Percentiles rank a stretch among this genome's conserved stretches.
phyloP scores from a whole-genome alignment of 2,797 vertebrate species.

The Premnoplex brunnescens region DNA sequence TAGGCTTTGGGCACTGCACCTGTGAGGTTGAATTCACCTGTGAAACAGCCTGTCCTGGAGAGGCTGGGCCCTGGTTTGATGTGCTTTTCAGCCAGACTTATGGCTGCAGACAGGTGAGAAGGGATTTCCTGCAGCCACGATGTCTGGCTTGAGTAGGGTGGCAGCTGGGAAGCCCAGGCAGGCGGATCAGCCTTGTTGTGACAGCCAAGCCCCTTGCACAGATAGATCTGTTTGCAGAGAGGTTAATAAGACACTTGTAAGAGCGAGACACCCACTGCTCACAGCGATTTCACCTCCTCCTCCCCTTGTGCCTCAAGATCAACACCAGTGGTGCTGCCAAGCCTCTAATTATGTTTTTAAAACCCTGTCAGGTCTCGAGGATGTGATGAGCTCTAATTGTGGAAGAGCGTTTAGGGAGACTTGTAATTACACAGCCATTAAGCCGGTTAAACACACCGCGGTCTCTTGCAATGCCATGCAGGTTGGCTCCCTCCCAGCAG shows the following conservation, averaged over 20 bases:
- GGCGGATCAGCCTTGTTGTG: background rate
- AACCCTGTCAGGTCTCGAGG: constrained; percentile 40
- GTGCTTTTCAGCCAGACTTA: background rate
- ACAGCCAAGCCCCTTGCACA: background rate
- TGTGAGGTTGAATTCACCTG: fast-evolving
- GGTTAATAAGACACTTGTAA: background rate
- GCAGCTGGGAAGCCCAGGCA: background rate
- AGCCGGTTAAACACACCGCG: constrained; percentile 16
- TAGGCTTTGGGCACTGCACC: background rate
- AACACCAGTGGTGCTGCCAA: background rate
- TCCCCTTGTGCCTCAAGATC: background rate
- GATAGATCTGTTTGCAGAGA: background rate
- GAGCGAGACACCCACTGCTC: background rate
- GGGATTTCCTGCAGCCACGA: fast-evolving
- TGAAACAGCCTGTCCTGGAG: background rate
- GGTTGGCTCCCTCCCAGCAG: constrained; percentile 1
- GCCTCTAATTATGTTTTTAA: constrained; percentile 16
- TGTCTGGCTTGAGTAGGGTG: fast-evolving
- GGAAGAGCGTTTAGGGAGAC: constrained; percentile 27
- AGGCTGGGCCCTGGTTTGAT: background rate
- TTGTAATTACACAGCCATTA: constrained; percentile 51
- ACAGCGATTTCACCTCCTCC: background rate
- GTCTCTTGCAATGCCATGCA: background rate
- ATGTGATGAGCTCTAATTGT: constrained; percentile 32
- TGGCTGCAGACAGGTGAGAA: background rate